Conservation (phyloP, 2,797 vertebrate species). For the Ctenopoma kingsleyae region DNA sequence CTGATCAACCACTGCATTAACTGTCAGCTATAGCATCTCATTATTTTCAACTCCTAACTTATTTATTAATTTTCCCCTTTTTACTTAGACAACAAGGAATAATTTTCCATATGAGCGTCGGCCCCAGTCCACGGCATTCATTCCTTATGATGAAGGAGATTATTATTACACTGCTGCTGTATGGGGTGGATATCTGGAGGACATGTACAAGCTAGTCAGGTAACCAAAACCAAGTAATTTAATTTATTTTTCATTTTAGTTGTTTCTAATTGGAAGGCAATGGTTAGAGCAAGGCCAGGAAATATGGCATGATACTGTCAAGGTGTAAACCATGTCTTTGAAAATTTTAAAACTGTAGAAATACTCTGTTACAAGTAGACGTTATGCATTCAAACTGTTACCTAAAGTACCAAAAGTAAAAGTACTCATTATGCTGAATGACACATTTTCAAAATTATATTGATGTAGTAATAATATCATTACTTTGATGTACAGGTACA, state of each 20-base stretch:
- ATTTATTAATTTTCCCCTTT: not conserved
- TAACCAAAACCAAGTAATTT: constrained; percentile 1
- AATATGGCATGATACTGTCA: too few species aligned
- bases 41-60: not conserved
- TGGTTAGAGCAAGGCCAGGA: too few species aligned
- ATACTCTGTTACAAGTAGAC: too few species aligned
- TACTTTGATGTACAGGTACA: too few species aligned
- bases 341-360: too few species aligned
- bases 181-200: constrained; percentile 77
- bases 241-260: not conserved
- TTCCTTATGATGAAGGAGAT: constrained; percentile 80
- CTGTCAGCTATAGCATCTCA: not conserved
- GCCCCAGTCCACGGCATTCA: constrained; percentile 75
- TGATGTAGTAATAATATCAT: too few species aligned
- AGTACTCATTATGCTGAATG: too few species aligned
- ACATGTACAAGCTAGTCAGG: constrained; percentile 78
- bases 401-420: too few species aligned
- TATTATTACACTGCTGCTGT: constrained; percentile 86
- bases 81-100: constrained; percentile 33
- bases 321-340: too few species aligned
- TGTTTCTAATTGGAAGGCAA: not conserved
- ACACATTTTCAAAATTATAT: too few species aligned
- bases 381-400: too few species aligned
- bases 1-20: too few species aligned
- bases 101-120: constrained; percentile 84